Conservation (phyloP, 1,140 invertebrate genomes). For the Teleopsis dalmanni region DNA sequence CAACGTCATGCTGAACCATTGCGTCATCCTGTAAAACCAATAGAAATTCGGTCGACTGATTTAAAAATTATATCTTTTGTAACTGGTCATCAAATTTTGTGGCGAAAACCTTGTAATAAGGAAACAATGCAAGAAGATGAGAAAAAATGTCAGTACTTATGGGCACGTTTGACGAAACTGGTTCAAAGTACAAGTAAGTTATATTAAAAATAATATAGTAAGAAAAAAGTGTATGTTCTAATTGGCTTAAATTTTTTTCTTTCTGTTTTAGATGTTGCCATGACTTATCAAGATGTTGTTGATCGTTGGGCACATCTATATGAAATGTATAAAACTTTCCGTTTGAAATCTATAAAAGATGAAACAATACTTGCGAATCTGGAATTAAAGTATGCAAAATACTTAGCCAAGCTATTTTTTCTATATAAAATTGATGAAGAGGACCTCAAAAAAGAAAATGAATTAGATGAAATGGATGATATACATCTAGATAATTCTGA, state of each 20-base stretch:
- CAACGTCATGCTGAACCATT: background rate
- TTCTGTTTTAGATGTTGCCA: slow-evolving; percentile 1
- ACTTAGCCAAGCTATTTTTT: slow-evolving; percentile 35
- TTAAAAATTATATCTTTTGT: slow-evolving; percentile 38
- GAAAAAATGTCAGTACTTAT: slow-evolving; percentile 30
- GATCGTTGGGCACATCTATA: slow-evolving; percentile 40
- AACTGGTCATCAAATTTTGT: slow-evolving; percentile 38
- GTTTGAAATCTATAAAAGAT: slow-evolving; percentile 36
- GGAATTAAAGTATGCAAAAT: slow-evolving; percentile 38
- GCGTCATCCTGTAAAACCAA: slow-evolving; percentile 15
- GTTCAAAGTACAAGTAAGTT: slow-evolving; percentile 21
- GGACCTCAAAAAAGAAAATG: slow-evolving; percentile 33
- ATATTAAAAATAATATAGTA: background rate
- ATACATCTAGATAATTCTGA: slow-evolving; percentile 27
- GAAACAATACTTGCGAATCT: slow-evolving; percentile 25
- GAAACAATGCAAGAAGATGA: slow-evolving; percentile 36
- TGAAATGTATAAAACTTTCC: slow-evolving; percentile 41
- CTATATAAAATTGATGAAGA: slow-evolving; percentile 39
- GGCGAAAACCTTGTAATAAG: slow-evolving; percentile 34
- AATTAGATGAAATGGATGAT: no score
- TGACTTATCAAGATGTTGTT: slow-evolving; percentile 26
- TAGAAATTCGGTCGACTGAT: slow-evolving; percentile 30
- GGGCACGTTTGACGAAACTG: slow-evolving; percentile 32
- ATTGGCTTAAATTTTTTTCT: slow-evolving; percentile 3
- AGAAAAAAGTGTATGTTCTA: background rate